Evolutionary conservation across 2,113 vertebrate genomes (phyloP).

Genomic region (Morphnarchus princeps): DNA sequence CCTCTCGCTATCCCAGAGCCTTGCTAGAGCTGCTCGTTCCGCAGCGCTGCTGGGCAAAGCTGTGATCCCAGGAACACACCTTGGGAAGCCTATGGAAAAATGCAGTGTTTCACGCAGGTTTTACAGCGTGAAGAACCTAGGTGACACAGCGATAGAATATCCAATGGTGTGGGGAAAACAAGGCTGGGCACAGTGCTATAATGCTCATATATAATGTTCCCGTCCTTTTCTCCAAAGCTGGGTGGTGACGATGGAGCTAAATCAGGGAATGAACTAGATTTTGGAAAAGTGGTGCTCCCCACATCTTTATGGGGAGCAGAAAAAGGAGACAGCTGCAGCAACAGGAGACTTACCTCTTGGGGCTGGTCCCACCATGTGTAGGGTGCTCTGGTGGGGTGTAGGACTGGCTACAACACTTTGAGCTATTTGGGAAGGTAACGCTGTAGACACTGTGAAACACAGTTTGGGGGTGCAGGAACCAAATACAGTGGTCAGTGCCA

Average conservation of each 20-base stretch:
- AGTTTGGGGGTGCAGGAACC: not conserved
- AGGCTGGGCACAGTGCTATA: rapidly evolving
- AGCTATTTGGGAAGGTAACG: not conserved
- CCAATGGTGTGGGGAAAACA: not conserved
- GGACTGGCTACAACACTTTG: not conserved
- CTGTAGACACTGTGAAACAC: not conserved
- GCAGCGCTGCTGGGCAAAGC: not conserved
- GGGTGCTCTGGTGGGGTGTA: not conserved
- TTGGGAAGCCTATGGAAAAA: not conserved
- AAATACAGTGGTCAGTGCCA: not conserved
- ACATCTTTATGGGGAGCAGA: rapidly evolving
- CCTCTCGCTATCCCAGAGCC: not conserved
- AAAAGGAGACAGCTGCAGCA: not conserved
- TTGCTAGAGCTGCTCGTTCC: not conserved
- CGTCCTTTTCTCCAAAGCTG: not conserved
- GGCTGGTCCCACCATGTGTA: not conserved
- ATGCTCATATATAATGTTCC: not conserved
- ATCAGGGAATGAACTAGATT: not conserved
- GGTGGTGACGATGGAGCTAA: not conserved
- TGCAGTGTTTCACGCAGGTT: not conserved
- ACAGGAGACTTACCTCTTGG: not conserved
- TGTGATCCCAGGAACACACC: not conserved
- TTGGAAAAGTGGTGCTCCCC: not conserved
- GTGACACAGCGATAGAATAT: not conserved
- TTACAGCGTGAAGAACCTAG: not conserved